These are phyloP conservation scores for Dioctria rufipes DNA, from an alignment of 2,888 invertebrate species.

Conservation along the genomic window DNA sequence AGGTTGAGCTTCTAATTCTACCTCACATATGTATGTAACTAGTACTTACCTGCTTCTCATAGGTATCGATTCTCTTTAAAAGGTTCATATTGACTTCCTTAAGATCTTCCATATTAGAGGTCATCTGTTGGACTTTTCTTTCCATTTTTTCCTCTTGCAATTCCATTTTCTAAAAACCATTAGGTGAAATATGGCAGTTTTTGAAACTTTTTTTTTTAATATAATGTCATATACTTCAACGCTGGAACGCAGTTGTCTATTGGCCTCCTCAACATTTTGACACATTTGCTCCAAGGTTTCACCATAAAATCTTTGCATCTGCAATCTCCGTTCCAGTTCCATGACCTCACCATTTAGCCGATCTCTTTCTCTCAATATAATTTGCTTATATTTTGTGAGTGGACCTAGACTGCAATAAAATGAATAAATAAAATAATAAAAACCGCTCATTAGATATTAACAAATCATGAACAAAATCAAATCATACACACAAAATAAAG, in stretches of 20 bases:
- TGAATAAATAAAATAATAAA: neutral
- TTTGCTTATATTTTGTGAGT: constrained; percentile 66
- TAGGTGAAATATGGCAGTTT: neutral
- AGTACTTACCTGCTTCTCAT: constrained; percentile 19
- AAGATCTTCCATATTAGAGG: neutral
- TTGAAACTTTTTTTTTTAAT: neutral
- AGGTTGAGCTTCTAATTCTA: too few species aligned
- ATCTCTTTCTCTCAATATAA: constrained; percentile 67
- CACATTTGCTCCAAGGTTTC: constrained; percentile 66
- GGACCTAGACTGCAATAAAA: constrained; percentile 19
- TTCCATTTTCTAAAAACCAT: constrained; percentile 15
- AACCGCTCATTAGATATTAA: too few species aligned
- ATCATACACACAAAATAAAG: too few species aligned
- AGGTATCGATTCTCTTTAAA: neutral
- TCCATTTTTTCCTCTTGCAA: neutral
- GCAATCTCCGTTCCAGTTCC: constrained; percentile 66
- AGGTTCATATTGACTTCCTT: neutral
- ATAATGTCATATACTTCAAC: constrained; percentile 42
- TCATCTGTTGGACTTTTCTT: neutral
- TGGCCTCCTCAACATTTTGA: constrained; percentile 63
- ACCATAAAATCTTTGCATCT: constrained; percentile 65
- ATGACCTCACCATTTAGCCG: constrained; percentile 66
- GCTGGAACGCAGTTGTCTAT: constrained; percentile 57
- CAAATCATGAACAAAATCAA: too few species aligned
- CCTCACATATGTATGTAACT: too few species aligned